phyloP scores from a whole-genome alignment of 2,888 invertebrate genomes.

The Amiota mariae region DNA sequence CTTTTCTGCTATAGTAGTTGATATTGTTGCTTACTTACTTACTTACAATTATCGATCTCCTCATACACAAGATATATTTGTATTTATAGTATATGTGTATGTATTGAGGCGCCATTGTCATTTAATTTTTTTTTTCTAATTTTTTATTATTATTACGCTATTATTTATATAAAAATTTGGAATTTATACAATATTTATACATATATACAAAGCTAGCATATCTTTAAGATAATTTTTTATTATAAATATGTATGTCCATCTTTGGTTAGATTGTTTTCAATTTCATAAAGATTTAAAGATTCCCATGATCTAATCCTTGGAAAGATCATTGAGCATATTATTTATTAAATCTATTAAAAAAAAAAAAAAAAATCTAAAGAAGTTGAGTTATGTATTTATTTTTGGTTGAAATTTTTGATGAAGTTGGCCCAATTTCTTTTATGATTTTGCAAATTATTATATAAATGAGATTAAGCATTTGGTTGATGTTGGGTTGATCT shows the following conservation, averaged over 20 bases:
- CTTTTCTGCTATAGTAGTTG: background rate
- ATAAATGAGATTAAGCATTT: background rate
- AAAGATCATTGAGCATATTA: too few species aligned
- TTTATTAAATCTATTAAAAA: too few species aligned
- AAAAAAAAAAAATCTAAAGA: too few species aligned
- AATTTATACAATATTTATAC: background rate
- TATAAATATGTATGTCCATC: conserved; percentile 46
- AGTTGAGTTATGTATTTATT: background rate
- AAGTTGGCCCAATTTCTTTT: conserved; percentile 48
- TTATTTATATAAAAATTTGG: background rate
- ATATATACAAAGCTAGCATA: conserved; percentile 13
- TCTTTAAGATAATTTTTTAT: conserved; percentile 7
- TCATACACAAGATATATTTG: background rate
- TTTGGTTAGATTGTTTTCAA: conserved; percentile 47
- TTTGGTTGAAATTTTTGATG: background rate
- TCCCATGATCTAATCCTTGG: too few species aligned
- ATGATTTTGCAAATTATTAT: conserved; percentile 8
- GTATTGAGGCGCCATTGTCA: conserved; percentile 43
- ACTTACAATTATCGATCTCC: background rate
- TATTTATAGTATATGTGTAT: too few species aligned
- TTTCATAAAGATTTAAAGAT: conserved; percentile 30
- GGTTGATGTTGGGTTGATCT: background rate
- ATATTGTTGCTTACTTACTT: background rate
- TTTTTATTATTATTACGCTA: conserved; percentile 20
- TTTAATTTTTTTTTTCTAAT: background rate